phyloP scores from a whole-genome alignment of 37 sponge, comb jelly and placozoan species.

The Lycopodina hypogea region DNA sequence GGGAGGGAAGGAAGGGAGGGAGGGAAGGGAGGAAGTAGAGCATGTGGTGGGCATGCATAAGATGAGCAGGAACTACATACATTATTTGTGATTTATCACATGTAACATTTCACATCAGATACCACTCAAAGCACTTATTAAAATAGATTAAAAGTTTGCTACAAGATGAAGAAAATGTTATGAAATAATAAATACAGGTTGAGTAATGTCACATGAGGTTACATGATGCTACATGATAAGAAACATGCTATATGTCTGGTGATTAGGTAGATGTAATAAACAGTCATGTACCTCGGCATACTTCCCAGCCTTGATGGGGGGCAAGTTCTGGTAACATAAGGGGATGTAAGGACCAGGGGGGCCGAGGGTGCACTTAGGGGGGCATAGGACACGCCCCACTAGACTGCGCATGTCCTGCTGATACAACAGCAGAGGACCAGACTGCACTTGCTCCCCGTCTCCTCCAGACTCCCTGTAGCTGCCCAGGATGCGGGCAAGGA shows the following conservation, averaged over 20 bases:
- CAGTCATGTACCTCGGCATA: slow-evolving; percentile 22
- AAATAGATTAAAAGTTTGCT: no score
- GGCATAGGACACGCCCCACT: slow-evolving; percentile 23
- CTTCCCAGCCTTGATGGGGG: slow-evolving; percentile 10
- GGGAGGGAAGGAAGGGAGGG: no score
- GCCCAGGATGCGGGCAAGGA: slow-evolving; percentile 52
- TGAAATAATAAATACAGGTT: no score
- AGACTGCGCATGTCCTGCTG: slow-evolving; percentile 17
- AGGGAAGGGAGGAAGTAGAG: background rate
- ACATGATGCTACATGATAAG: no score
- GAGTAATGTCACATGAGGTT: no score
- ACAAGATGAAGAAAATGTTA: no score
- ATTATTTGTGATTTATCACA: no score
- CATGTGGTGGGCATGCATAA: background rate
- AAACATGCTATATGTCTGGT: no score
- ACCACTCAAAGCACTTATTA: no score
- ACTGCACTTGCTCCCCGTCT: background rate
- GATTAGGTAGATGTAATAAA: no score
- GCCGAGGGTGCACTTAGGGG: background rate
- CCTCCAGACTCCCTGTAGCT: background rate
- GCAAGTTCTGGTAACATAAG: slow-evolving; percentile 46
- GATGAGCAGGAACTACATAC: no score
- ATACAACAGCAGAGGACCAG: slow-evolving; percentile 46
- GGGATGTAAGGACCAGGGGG: slow-evolving; percentile 45
- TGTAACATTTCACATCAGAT: no score